Evolutionary conservation across 30 jellyfish, hydroid and myxozoan genomes (phyloP).

Genomic region (Hydra vulgaris): DNA sequence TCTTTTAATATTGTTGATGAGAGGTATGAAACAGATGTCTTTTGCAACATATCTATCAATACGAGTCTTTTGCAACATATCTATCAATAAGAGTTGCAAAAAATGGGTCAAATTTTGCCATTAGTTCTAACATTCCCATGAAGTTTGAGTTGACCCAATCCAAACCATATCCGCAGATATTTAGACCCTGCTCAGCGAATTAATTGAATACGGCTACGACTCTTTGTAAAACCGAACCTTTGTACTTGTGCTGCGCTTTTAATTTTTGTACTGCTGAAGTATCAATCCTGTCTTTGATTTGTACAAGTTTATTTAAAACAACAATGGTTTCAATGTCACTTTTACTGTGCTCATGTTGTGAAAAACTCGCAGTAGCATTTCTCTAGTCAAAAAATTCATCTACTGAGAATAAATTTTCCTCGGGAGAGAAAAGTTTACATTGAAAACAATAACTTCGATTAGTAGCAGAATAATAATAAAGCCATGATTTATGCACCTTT

Average conservation of each 20-base stretch:
- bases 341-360: background rate
- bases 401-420: background rate
- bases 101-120: background rate
- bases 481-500: too few species aligned
- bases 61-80: background rate
- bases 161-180: background rate
- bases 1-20: background rate
- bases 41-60: background rate
- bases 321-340: background rate
- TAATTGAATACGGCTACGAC: background rate
- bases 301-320: background rate
- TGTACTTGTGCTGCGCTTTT: background rate
- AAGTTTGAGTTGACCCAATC: background rate
- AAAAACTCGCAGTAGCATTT: background rate
- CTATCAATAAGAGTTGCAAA: background rate
- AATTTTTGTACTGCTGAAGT: background rate
- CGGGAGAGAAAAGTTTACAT: background rate
- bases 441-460: background rate
- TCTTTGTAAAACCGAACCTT: background rate
- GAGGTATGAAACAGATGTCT: background rate
- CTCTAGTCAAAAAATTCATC: background rate
- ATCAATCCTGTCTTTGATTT: background rate
- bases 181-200: background rate
- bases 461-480: background rate
- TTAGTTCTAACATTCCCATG: background rate